A percentile compares a stretch with the other conserved stretches of the same genome.
Evolutionary conservation across 2,797 vertebrate species (phyloP).

Genomic region (Petrocephalus schoutedeni): DNA sequence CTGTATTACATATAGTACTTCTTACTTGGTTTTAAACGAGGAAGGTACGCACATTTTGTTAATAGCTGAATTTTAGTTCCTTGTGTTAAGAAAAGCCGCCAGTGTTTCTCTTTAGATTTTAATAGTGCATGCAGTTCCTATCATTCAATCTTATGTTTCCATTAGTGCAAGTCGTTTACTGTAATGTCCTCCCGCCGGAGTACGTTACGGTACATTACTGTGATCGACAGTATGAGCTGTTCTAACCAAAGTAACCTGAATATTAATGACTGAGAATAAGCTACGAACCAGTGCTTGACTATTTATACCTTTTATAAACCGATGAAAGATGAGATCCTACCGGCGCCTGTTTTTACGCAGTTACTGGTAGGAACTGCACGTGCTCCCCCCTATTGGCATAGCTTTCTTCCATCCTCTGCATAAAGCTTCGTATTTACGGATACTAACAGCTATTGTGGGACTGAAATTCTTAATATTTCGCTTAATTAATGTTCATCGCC

Average conservation of each 20-base stretch:
- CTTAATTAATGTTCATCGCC: not conserved
- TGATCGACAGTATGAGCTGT: not conserved
- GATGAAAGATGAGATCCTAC: not conserved
- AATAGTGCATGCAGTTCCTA: not conserved
- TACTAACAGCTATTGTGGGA: not conserved
- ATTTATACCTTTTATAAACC: not conserved
- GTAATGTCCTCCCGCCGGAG: not conserved
- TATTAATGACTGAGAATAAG: not conserved
- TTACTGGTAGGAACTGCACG: not conserved
- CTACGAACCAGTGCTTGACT: not conserved
- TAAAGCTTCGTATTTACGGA: not conserved
- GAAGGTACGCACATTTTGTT: not conserved
- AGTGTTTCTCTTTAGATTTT: not conserved
- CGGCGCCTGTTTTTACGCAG: not conserved
- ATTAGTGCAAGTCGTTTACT: not conserved
- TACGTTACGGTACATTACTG: too few species aligned
- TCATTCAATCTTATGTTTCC: not conserved
- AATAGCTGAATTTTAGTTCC: not conserved
- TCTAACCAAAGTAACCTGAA: not conserved
- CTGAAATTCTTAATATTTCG: not conserved
- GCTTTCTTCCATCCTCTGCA: not conserved
- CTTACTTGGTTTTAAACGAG: not conserved
- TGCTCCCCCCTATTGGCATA: not conserved
- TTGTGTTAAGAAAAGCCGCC: not conserved
- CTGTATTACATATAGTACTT: not conserved